Evolutionary conservation across 37 sponge, comb jelly and placozoan genomes (phyloP).

Genomic region (Tethya wilhelma): DNA sequence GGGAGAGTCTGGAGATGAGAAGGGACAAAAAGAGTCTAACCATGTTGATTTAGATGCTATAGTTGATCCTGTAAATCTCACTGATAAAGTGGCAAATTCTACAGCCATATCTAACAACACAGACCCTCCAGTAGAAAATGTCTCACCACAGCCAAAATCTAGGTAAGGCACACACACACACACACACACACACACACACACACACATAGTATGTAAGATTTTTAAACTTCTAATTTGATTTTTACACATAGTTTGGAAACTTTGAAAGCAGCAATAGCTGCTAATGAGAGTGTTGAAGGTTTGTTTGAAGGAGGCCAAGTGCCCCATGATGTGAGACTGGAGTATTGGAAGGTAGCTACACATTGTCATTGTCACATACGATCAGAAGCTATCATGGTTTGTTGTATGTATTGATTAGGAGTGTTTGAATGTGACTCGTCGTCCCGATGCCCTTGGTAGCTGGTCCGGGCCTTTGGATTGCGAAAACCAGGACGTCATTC

Average conservation of each 20-base stretch:
- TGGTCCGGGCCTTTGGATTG: constrained; percentile 83
- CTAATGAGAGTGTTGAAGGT: constrained; percentile 52
- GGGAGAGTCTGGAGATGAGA: constrained; percentile 18
- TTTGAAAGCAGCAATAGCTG: constrained; percentile 44
- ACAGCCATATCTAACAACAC: too few species aligned
- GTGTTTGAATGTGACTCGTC: constrained; percentile 64
- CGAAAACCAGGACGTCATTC: constrained; percentile 67
- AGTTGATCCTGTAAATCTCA: not conserved
- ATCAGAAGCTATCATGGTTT: not conserved
- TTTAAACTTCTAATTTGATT: not conserved
- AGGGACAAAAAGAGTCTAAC: not conserved
- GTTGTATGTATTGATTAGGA: constrained; percentile 30
- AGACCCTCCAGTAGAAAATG: not conserved
- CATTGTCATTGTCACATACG: not conserved
- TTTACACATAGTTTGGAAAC: constrained; percentile 11
- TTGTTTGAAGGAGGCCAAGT: constrained; percentile 45
- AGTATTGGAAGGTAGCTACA: constrained; percentile 72
- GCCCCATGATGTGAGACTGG: constrained; percentile 53
- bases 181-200: too few species aligned
- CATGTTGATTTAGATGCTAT: not conserved
- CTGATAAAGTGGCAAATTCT: not conserved
- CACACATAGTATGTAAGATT: too few species aligned
- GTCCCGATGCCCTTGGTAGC: constrained; percentile 74
- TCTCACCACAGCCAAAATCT: not conserved
- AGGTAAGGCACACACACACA: too few species aligned